Evolutionary conservation across 2,888 invertebrate species (phyloP), one percentile per base, ranked within the genome.

Genomic region (Asteroscopus sphinx): DNA sequence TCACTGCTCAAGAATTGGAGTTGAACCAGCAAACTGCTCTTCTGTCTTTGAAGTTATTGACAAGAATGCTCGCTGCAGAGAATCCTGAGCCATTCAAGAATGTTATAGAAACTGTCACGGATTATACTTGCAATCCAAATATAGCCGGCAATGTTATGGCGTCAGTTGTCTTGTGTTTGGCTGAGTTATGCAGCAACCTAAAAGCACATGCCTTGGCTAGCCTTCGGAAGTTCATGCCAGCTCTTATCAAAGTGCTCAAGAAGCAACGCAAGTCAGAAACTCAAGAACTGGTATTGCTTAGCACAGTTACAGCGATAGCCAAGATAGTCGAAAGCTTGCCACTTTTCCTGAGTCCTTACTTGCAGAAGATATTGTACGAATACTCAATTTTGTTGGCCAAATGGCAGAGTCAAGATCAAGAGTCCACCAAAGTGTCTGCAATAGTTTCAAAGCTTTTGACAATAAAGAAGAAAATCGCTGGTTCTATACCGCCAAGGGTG

Each of bases 281-380:
- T 0, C 95, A 96, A 0, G 96, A 96, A 73, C 76, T 96, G 15
- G 89, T 96, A 0, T 86, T 97, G n/a, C 84, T 97, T 13, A 97
- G 97, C 83, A 95, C 97, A 5, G 95, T 98, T 1, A 97, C 97
- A 2, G 96, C 97, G 0, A 90, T 98, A 28, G 96, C 97, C 58
- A 98, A 98, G 87, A 96, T 99, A 35, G 95, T 98, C 3, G 97
- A 97, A 81, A 96, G 96, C 21, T 86, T 99, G 36, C 96, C 98
- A 0, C 93, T 97, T 33, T 99, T 99, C 85, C 86, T 99, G 66
- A 98, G 98, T 62, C 97, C 98, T 0, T 98, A 98, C 87, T 90
- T 98, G 28, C 95, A 96, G 68, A 96, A 96, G 73, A 93, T 98
- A 28, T 82, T 98, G 0, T 94, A 93, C 7, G 96, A 96, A 70